Evolutionary conservation across 2,797 vertebrate species (phyloP), one percentile per base, ranked within the genome.

Genomic region (Myripristis jacobus): DNA sequence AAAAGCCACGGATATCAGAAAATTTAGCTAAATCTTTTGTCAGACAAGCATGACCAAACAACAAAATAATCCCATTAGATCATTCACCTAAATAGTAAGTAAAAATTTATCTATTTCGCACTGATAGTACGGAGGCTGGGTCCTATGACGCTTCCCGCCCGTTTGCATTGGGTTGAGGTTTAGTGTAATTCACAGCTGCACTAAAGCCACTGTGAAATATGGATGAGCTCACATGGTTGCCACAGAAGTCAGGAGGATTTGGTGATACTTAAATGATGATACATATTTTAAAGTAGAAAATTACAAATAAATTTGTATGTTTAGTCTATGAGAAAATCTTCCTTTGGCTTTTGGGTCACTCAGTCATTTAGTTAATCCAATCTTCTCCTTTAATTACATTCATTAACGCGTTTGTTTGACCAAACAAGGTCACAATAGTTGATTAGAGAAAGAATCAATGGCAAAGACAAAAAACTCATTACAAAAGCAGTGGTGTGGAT

Each of bases 361-460:
- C 79, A 84, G 82, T 91, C 69, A 91, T 87, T 88, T 85, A 86
- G 79, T 68, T 83, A 87, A 91, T 91, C 82, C 77, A 91, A 91
- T 92, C 79, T 82, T 64, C 72, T 19, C 31, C 43, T 88, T 88
- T 89, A 89, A 93, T 92, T 91, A 79, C 73, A 84, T 87, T 88
- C 84, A 91, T 91, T 89, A 91, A 63, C 78, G 85, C 84, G 86
- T 92, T 86, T 93, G 89, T 91, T 89, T 90, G 88, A 87, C 89
- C 90, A 92, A 86, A 91, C 87, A 93, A 93, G 91, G 92, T 93
- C 92, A 91, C 73, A 68, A 79, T 82, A 88, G 82, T 87, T 92
- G 88, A 91, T 90, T 85, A 84, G 79, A 83, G 68, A 68, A 86
- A 84, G 85, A 85, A 89, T 80, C 75, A 85, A 81, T 86, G 76